These are phyloP conservation scores for Folsomia manolachei DNA, from an alignment of 2,888 invertebrate genomes.

Conservation along the genomic window DNA sequence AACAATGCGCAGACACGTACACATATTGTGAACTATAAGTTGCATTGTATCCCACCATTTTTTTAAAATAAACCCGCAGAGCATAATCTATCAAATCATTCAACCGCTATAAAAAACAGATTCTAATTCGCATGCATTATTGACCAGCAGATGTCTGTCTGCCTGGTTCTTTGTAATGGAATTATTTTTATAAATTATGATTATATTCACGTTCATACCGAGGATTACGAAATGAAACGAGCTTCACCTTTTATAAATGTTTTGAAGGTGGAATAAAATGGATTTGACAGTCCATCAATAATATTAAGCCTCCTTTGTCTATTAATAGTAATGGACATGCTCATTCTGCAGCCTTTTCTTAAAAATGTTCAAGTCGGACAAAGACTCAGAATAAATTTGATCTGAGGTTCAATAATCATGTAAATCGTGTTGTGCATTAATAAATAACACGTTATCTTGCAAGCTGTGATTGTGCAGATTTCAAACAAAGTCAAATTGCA, in stretches of 20 bases:
- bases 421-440: not conserved
- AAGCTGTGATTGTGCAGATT: not conserved
- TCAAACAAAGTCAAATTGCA: not conserved
- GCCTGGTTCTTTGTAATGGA: no score
- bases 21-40: not conserved
- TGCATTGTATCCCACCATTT: not conserved
- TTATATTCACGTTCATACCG: not conserved
- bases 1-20: not conserved
- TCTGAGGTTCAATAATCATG: not conserved
- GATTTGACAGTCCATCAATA: not conserved
- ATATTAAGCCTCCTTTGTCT: not conserved
- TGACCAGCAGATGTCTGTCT: not conserved
- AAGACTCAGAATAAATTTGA: no score
- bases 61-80: not conserved
- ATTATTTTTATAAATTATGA: not conserved
- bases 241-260: not conserved
- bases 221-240: not conserved
- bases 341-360: not conserved
- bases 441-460: no score
- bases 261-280: not conserved
- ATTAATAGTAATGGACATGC: not conserved
- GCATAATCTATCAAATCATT: not conserved
- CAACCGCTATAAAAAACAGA: no score
- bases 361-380: not conserved
- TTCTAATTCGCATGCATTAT: not conserved